phyloP scores from a whole-genome alignment of 2,113 vertebrate species.

The Fregata magnificens region DNA sequence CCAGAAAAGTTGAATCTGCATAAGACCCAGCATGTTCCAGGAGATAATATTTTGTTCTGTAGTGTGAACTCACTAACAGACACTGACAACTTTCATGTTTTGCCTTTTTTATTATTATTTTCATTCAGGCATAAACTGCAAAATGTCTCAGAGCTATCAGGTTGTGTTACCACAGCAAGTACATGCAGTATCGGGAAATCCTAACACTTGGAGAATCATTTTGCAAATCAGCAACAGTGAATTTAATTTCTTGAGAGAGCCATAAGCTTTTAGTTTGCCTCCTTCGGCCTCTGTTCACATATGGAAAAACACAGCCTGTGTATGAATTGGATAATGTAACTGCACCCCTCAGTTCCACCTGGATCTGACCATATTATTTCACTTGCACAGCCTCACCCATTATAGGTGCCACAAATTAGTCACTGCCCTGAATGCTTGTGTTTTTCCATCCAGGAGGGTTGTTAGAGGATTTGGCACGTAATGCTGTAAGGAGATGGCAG shows the following conservation, averaged over 20 bases:
- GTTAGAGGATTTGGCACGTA: background rate
- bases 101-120: background rate
- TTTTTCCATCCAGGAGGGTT: background rate
- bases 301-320: background rate
- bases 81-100: background rate
- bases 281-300: background rate
- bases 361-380: background rate
- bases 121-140: background rate
- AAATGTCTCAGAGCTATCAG: background rate
- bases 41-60: slow-evolving; percentile 39
- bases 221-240: background rate
- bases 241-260: background rate
- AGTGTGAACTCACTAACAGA: slow-evolving; percentile 8
- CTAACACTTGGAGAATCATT: background rate
- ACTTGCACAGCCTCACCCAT: background rate
- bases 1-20: slow-evolving; percentile 43
- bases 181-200: background rate
- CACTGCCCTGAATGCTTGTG: background rate
- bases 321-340: background rate
- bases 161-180: background rate
- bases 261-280: background rate
- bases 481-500: background rate
- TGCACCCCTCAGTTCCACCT: background rate
- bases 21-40: slow-evolving; percentile 13
- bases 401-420: background rate